These are phyloP conservation scores for Steromphala cineraria DNA, from an alignment of 2,888 invertebrate genomes.

Conservation along the genomic window DNA sequence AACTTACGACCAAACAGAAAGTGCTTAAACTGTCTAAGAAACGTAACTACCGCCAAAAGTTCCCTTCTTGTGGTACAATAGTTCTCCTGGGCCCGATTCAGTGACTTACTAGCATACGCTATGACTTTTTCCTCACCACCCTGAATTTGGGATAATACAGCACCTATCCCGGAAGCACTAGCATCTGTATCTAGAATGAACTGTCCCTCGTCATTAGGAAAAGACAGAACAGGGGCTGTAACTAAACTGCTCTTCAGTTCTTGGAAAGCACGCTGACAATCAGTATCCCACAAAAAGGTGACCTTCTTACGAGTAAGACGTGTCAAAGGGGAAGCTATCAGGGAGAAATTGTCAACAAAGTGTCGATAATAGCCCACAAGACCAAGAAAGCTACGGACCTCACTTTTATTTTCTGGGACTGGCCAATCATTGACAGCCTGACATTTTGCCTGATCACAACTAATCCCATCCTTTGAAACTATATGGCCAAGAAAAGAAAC, in stretches of 20 bases:
- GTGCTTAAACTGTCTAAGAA: too few relatives aligned
- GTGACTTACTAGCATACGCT: too few relatives aligned
- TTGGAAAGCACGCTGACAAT: background rate
- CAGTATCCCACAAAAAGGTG: background rate
- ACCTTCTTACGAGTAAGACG: background rate
- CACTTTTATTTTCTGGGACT: background rate
- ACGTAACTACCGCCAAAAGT: too few relatives aligned
- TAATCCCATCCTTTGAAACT: background rate
- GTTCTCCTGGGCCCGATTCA: too few relatives aligned
- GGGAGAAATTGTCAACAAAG: background rate
- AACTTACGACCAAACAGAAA: too few relatives aligned
- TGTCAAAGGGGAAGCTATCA: background rate
- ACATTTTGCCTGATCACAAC: background rate
- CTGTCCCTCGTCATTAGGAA: background rate
- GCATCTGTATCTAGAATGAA: too few relatives aligned
- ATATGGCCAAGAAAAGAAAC: background rate
- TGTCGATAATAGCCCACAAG: background rate
- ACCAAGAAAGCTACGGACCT: background rate
- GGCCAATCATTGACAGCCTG: too few relatives aligned
- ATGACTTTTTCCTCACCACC: too few relatives aligned
- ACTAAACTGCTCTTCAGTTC: background rate
- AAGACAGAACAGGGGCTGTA: background rate
- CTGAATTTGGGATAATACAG: too few relatives aligned
- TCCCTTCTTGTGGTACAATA: too few relatives aligned
- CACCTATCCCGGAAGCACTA: too few relatives aligned